Conservation (phyloP, 2,113 vertebrate genomes). For the Cariama cristata region DNA sequence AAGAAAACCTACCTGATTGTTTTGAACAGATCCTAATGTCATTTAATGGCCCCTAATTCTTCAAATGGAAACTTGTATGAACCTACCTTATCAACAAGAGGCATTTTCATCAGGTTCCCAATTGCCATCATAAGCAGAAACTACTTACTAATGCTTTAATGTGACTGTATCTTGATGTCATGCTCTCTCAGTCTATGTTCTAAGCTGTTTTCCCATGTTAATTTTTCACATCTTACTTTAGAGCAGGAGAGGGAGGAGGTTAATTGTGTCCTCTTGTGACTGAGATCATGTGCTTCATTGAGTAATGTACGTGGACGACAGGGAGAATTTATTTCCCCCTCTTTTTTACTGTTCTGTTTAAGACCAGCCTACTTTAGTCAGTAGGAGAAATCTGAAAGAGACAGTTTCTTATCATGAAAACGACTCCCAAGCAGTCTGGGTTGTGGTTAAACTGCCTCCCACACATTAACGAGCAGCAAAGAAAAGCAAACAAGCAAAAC, state of each 20-base stretch:
- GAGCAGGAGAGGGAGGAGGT: background rate
- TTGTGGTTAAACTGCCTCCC: constrained; percentile 35
- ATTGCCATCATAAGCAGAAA: background rate
- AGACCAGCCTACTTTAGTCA: background rate
- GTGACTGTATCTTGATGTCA: background rate
- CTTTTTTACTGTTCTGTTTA: constrained; percentile 5
- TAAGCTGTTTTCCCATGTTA: background rate
- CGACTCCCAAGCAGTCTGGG: background rate
- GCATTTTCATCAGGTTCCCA: background rate
- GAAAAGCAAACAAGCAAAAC: background rate
- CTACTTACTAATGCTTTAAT: background rate
- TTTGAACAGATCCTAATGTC: background rate
- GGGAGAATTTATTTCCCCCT: background rate
- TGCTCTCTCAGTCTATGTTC: background rate
- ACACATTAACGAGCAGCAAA: background rate
- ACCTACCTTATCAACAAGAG: background rate
- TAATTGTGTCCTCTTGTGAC: background rate
- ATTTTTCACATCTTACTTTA: background rate
- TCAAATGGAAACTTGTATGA: background rate
- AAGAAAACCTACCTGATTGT: background rate
- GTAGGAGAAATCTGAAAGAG: background rate
- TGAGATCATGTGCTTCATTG: background rate
- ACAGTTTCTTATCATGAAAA: background rate
- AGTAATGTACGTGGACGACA: fast-evolving
- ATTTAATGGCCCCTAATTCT: background rate